phyloP scores from a whole-genome alignment of 2,888 invertebrate genomes.

The Macaria notata region DNA sequence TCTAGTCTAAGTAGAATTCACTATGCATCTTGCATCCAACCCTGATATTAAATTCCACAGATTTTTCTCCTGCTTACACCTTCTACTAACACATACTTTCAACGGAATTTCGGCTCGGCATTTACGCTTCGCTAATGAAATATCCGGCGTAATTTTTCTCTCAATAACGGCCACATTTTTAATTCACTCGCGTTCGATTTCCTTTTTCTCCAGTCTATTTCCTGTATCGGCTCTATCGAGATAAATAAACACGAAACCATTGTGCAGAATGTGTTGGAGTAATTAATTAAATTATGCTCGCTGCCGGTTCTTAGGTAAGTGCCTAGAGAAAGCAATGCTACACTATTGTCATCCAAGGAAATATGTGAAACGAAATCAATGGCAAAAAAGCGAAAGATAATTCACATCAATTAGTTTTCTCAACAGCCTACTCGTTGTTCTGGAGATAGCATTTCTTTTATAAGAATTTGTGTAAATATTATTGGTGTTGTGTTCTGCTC shows the following conservation, averaged over 20 bases:
- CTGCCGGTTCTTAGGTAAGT: constrained; percentile 40
- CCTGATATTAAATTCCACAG: constrained; percentile 1
- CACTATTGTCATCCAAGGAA: constrained; percentile 47
- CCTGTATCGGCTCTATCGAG: constrained; percentile 3
- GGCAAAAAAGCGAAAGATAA: constrained; percentile 24
- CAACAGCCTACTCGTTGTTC: neutral
- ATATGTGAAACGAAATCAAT: constrained; percentile 42
- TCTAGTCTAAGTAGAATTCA: neutral
- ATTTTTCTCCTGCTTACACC: neutral
- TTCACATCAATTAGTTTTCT: constrained; percentile 30
- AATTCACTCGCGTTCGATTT: constrained; percentile 18
- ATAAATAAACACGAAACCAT: constrained; percentile 47
- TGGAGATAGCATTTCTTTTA: neutral
- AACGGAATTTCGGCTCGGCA: neutral
- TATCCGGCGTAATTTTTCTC: constrained; percentile 1
- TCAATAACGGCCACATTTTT: neutral
- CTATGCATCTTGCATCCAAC: neutral
- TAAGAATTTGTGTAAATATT: neutral
- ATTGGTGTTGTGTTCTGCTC: neutral
- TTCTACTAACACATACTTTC: neutral
- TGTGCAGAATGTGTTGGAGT: constrained; percentile 53
- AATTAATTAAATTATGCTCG: constrained; percentile 41
- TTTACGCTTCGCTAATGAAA: neutral
- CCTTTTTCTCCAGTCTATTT: constrained; percentile 3
- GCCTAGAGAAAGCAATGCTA: constrained; percentile 48